Base-by-base conservation (phyloP, 2,797 vertebrate species). In the Champsocephalus gunnari region DNA sequence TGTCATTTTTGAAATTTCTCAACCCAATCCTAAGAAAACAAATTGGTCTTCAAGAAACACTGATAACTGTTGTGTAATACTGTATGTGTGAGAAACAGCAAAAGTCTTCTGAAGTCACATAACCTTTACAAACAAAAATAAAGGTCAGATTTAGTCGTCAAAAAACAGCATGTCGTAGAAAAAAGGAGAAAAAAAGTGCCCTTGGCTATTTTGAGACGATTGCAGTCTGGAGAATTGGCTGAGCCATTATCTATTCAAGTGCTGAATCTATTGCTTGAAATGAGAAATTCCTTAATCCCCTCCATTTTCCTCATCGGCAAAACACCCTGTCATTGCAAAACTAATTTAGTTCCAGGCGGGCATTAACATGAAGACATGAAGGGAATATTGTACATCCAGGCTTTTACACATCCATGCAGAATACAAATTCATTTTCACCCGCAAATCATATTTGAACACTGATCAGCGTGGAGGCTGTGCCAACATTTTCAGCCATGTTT, bases 401-500 rank as follows among this genome's bases (percentile, higher is more conserved):
- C 67, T 85, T 66, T 83, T 79, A 84, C 56, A 93, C 82, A 90
- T 82, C 87, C 91, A 92, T 92, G 91, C 91, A 92, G 85, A 89
- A 90, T 71, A 91, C 76, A 83, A 85, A 88, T 79, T 38, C 67
- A 76, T 79, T 78, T 86, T 82, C 77, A 76, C 70, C 62, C 59
- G 77, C 66, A 86, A 85, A 84, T 77, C 60, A 77, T 41, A 82
- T 75, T 65, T 81, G 57, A 84, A 87, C 84, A 85, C 55, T 19
- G 69, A 77, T 72, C 56, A 61, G 71, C 5, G 4, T 50, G 51
- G 62, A 71, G 73, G 68, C 59, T 38, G 54, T 3, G 44, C 44
- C 65, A 59, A 63, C 65, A 34, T 61, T 50, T 65, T 65, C 54
- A 69, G 77, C 66, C 66, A 60, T 3, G 49, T 73, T 53, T 63